Conservation (phyloP, 2,797 vertebrate species). For the Bovichtus diacanthus region DNA sequence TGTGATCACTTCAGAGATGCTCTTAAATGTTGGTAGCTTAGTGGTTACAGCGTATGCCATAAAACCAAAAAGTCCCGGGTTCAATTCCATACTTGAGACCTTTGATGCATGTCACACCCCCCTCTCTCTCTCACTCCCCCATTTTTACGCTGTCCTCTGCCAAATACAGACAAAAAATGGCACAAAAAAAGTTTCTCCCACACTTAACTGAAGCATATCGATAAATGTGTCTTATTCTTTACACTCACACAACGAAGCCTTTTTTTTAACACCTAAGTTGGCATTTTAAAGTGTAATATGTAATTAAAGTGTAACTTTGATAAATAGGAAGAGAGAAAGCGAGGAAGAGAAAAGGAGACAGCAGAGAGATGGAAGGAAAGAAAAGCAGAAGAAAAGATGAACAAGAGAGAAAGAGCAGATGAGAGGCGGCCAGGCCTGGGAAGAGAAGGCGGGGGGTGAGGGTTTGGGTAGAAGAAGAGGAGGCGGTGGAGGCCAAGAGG, state of each 20-base stretch:
- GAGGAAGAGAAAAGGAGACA: constrained; percentile 9
- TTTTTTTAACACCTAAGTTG: neutral
- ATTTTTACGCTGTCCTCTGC: no score
- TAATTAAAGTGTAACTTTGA: constrained; percentile 12
- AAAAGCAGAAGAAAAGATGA: constrained; percentile 45
- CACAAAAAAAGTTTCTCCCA: neutral
- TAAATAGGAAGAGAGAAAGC: neutral
- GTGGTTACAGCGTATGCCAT: no score
- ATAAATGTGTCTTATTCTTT: constrained; percentile 12
- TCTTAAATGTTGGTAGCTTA: constrained; percentile 1
- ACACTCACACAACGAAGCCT: neutral
- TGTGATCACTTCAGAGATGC: neutral
- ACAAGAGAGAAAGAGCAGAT: constrained; percentile 66
- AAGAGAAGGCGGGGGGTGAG: constrained; percentile 66
- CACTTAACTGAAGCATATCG: neutral
- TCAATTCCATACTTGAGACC: no score
- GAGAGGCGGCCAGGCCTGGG: constrained; percentile 69
- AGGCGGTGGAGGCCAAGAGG: constrained; percentile 67
- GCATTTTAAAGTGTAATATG: neutral
- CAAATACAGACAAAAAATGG: no score
- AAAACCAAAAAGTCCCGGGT: no score
- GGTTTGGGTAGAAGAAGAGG: constrained; percentile 64
- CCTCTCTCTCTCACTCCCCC: no score
- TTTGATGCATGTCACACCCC: no score
- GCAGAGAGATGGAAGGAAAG: constrained; percentile 22